These are phyloP conservation scores for Oncorhynchus gorbuscha DNA, from an alignment of 2,113 vertebrate genomes.

Conservation along the genomic window DNA sequence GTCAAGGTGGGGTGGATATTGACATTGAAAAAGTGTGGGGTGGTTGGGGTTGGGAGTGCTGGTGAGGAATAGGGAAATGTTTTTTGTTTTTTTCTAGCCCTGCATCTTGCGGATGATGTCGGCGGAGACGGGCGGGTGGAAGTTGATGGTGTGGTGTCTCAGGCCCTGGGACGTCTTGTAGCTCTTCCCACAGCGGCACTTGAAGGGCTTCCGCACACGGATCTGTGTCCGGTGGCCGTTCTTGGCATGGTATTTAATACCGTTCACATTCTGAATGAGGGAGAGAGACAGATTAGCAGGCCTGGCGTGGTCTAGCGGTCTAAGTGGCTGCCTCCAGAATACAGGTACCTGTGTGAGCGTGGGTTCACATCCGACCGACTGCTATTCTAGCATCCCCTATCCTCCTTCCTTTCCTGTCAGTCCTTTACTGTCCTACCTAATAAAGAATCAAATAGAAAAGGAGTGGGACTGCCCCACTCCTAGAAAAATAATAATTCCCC, in stretches of 20 bases:
- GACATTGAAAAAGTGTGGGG: slow-evolving; percentile 74
- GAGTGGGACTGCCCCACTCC: too few species aligned
- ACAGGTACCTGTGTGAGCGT: too few species aligned
- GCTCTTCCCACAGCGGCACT: slow-evolving; percentile 99
- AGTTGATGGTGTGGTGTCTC: slow-evolving; percentile 99
- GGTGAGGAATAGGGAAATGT: neutral
- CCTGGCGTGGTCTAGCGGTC: too few species aligned
- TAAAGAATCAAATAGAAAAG: too few species aligned
- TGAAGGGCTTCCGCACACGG: slow-evolving; percentile 96
- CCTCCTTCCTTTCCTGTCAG: too few species aligned
- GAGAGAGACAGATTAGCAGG: neutral
- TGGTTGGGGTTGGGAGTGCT: slow-evolving; percentile 42
- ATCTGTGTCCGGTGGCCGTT: slow-evolving; percentile 99
- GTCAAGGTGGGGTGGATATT: slow-evolving; percentile 20
- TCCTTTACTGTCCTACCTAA: too few species aligned
- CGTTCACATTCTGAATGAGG: slow-evolving; percentile 90
- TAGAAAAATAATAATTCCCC: too few species aligned
- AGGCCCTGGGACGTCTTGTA: slow-evolving; percentile 99
- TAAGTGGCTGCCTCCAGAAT: too few species aligned
- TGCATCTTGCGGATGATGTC: slow-evolving; percentile 98
- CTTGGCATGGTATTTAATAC: slow-evolving; percentile 99
- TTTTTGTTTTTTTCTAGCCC: slow-evolving; percentile 73
- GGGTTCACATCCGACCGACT: too few species aligned
- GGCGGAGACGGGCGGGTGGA: slow-evolving; percentile 94
- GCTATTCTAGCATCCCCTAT: too few species aligned